A percentile compares a stretch with the other conserved stretches of the same genome.
Evolutionary conservation across 1,140 invertebrate species (phyloP).

Genomic region (Macrosteles quadrilineatus): DNA sequence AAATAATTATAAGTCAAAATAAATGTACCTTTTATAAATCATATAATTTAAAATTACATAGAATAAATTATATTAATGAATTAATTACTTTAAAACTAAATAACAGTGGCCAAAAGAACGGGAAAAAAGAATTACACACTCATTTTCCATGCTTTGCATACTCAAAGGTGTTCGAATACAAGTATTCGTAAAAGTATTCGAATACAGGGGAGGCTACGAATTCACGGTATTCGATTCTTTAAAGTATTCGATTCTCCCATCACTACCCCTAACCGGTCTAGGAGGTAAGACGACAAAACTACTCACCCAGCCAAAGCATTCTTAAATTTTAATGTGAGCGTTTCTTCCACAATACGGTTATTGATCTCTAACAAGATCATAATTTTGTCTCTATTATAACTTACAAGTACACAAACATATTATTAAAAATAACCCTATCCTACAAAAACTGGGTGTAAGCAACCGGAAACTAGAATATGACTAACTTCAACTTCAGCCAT

Average conservation of each 20-base stretch:
- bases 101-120: background rate
- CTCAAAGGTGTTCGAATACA: too few species aligned
- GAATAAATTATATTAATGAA: too few species aligned
- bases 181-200: too few species aligned
- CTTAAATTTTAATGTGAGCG: slow-evolving; percentile 90
- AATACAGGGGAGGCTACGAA: too few species aligned
- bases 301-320: slow-evolving; percentile 92
- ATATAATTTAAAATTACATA: too few species aligned
- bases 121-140: too few species aligned
- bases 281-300: slow-evolving; percentile 18
- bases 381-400: slow-evolving; percentile 50
- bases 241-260: too few species aligned
- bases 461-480: slow-evolving; percentile 32
- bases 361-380: slow-evolving; percentile 99
- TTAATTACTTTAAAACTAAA: background rate
- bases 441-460: slow-evolving; percentile 32
- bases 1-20: too few species aligned
- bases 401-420: slow-evolving; percentile 30
- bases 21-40: too few species aligned
- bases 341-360: slow-evolving; percentile 97
- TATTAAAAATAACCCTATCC: slow-evolving; percentile 8
- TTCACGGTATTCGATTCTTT: too few species aligned
- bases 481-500: slow-evolving; percentile 1
- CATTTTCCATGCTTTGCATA: too few species aligned
- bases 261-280: slow-evolving; percentile 35